Percentiles rank a stretch among this genome's conserved stretches.
These are phyloP conservation scores for Brevimyrus niger DNA, from an alignment of 2,113 vertebrate genomes.

Conservation along the genomic window DNA sequence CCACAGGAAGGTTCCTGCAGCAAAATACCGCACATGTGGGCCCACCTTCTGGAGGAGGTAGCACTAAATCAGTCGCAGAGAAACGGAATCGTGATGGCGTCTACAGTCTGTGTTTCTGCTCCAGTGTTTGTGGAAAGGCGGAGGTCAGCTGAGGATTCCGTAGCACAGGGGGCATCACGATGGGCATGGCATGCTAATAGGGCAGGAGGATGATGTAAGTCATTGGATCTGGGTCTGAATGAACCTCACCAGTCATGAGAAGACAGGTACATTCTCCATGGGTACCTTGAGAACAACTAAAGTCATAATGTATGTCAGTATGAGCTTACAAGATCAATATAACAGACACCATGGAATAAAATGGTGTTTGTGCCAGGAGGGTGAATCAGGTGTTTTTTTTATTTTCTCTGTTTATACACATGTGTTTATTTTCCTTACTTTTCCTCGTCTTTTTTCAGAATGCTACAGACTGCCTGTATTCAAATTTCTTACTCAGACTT, in stretches of 20 bases:
- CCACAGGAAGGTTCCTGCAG: neutral
- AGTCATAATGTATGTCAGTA: neutral
- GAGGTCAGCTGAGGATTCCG: neutral
- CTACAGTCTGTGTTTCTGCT: neutral
- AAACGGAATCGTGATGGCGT: neutral
- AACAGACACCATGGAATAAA: neutral
- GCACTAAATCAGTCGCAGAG: neutral
- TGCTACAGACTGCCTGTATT: neutral
- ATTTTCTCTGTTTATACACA: neutral
- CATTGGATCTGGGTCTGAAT: neutral
- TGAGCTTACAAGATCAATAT: neutral
- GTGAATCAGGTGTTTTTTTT: neutral
- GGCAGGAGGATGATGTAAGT: neutral
- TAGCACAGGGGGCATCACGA: neutral
- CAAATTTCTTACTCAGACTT: neutral
- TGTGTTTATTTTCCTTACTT: neutral
- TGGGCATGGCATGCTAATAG: neutral
- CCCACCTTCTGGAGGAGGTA: neutral
- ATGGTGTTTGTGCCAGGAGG: neutral
- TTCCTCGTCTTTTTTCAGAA: neutral
- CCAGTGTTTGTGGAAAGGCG: neutral
- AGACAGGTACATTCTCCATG: neutral
- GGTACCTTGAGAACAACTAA: neutral
- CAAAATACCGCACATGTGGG: too few relatives aligned
- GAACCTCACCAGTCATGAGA: neutral